These are phyloP conservation scores for Bryconaethiops microstoma DNA, from an alignment of 2,797 vertebrate genomes.

Conservation along the genomic window DNA sequence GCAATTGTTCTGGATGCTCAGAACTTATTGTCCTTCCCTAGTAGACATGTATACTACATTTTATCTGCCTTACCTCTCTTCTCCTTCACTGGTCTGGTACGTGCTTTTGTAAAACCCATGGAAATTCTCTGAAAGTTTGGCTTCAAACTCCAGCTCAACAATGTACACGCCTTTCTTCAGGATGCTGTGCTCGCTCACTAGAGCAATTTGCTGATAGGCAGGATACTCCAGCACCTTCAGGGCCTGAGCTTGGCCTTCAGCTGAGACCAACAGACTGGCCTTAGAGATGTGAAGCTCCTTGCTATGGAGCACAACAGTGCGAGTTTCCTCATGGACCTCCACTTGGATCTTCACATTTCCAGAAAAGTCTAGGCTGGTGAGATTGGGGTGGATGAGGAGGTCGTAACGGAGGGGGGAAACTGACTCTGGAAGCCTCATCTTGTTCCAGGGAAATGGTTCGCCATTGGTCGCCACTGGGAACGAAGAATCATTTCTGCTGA, in stretches of 20 bases:
- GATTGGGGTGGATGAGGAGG: constrained; percentile 87
- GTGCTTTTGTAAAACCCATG: constrained; percentile 92
- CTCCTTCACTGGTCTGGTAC: constrained; percentile 83
- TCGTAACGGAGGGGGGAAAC: constrained; percentile 82
- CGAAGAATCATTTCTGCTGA: constrained; percentile 34
- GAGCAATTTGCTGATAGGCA: constrained; percentile 82
- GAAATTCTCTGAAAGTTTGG: constrained; percentile 84
- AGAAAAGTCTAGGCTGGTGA: constrained; percentile 81
- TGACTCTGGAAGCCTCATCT: constrained; percentile 81
- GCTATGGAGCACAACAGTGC: constrained; percentile 80
- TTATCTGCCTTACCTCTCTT: constrained; percentile 84
- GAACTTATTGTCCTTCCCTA: too few relatives aligned
- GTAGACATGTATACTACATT: too few relatives aligned
- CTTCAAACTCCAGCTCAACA: constrained; percentile 77
- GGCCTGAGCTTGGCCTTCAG: constrained; percentile 33
- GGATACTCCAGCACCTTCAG: constrained; percentile 78
- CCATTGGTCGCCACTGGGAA: constrained; percentile 68
- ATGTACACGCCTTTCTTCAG: constrained; percentile 78
- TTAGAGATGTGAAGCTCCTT: constrained; percentile 75
- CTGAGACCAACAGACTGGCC: constrained; percentile 68
- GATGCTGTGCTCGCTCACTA: constrained; percentile 68
- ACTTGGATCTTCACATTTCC: constrained; percentile 80
- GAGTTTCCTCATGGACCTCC: constrained; percentile 73
- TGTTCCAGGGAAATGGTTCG: constrained; percentile 83
- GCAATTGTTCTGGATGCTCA: too few relatives aligned